phyloP scores from a whole-genome alignment of 2,113 vertebrate genomes.

The Mirounga angustirostris region DNA sequence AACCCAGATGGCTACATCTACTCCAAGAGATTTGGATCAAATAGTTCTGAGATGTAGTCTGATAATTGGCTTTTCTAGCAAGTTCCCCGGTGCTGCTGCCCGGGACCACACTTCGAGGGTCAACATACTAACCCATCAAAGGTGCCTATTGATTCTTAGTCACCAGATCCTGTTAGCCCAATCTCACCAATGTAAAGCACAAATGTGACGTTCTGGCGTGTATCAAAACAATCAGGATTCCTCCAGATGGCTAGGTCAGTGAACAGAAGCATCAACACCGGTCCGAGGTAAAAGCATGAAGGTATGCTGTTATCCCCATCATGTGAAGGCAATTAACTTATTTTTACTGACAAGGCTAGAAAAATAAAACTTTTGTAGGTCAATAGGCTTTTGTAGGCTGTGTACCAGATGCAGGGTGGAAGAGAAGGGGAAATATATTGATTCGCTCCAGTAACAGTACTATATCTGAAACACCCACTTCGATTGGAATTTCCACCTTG shows the following conservation, averaged over 20 bases:
- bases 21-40: neutral
- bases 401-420: neutral
- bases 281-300: neutral
- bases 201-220: neutral
- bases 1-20: neutral
- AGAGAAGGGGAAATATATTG: neutral
- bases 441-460: neutral
- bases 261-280: neutral
- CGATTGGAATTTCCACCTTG: neutral
- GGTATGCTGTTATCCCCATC: neutral
- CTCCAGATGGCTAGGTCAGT: fast-evolving
- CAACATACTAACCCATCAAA: neutral
- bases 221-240: too few species aligned
- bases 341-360: neutral
- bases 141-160: neutral
- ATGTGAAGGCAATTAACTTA: neutral
- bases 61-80: neutral
- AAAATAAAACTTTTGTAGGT: neutral
- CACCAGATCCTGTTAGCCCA: neutral
- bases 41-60: neutral
- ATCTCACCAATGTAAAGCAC: neutral
- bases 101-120: neutral
- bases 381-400: neutral
- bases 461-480: neutral
- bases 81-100: neutral